Evolutionary conservation across 2,888 invertebrate genomes (phyloP).

Genomic region (Athalia circularis): DNA sequence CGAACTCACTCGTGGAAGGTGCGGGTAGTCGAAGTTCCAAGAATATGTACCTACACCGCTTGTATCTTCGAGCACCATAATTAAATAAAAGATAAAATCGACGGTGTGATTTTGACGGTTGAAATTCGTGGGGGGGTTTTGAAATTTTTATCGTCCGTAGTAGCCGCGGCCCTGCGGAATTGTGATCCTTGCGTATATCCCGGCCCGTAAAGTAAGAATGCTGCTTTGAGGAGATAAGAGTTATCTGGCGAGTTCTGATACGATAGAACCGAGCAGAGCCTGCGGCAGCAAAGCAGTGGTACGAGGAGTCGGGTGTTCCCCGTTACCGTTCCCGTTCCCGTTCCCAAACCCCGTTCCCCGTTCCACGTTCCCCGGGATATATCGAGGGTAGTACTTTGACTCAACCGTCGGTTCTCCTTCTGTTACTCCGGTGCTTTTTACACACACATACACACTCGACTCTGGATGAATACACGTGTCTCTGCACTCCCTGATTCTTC

Average conservation of each 20-base stretch:
- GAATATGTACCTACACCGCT: no score
- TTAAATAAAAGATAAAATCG: no score
- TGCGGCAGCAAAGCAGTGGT: slow-evolving; percentile 46
- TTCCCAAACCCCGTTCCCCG: no score
- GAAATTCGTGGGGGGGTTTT: not conserved
- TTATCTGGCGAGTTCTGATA: slow-evolving; percentile 70
- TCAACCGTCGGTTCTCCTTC: slow-evolving; percentile 46
- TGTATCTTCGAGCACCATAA: no score
- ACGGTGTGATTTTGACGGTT: no score
- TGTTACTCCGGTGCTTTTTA: not conserved
- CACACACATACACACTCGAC: no score
- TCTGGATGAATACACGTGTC: no score
- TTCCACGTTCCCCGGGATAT: not conserved
- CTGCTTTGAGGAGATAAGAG: slow-evolving; percentile 70
- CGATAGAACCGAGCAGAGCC: slow-evolving; percentile 62
- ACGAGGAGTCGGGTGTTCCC: not conserved
- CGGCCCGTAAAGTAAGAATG: slow-evolving; percentile 63
- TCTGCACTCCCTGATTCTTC: no score
- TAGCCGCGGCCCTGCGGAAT: slow-evolving; percentile 23
- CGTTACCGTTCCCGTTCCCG: no score
- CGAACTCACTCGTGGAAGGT: no score
- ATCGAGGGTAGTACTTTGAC: slow-evolving; percentile 54
- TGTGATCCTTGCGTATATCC: not conserved
- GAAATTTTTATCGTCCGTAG: slow-evolving; percentile 1
- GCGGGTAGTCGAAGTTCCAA: no score